A percentile compares a stretch with the other conserved stretches of the same genome.
Evolutionary conservation across 2,888 invertebrate genomes (phyloP).

Genomic region (Gastrophysa polygoni): DNA sequence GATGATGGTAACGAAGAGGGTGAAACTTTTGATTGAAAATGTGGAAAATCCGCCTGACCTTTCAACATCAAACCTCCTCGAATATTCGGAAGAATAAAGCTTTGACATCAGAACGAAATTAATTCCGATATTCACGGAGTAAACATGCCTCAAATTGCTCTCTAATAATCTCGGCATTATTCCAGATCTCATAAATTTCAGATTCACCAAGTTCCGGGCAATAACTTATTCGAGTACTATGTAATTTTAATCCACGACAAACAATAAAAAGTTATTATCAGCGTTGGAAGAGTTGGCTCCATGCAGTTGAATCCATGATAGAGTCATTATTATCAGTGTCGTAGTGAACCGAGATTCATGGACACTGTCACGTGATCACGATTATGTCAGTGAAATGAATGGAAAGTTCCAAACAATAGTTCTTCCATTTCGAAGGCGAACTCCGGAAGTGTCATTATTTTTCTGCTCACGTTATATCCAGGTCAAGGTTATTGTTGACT

Average conservation of each 20-base stretch:
- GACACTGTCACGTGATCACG: not conserved
- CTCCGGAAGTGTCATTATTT: no score
- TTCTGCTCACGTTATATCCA: no score
- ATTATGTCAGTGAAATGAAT: no score
- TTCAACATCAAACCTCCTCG: no score
- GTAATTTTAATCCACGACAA: conserved; percentile 35
- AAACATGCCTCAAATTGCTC: conserved; percentile 33
- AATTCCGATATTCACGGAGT: conserved; percentile 31
- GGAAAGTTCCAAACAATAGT: no score
- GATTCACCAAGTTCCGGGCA: conserved; percentile 27
- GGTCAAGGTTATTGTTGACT: no score
- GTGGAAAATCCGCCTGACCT: no score
- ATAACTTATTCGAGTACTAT: conserved; percentile 36
- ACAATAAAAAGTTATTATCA: conserved; percentile 36
- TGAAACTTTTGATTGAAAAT: no score
- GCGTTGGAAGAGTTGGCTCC: conserved; percentile 27
- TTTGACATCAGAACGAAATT: conserved; percentile 8
- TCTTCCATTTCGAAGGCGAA: no score
- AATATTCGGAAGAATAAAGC: not conserved
- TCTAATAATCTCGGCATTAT: conserved; percentile 35
- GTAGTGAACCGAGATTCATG: no score
- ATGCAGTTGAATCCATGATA: conserved; percentile 29
- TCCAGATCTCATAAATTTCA: conserved; percentile 32
- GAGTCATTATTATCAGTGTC: conserved; percentile 26
- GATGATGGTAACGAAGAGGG: no score